Conservation (phyloP, 2,888 invertebrate species). For the Hydroisotoma schaefferi region DNA sequence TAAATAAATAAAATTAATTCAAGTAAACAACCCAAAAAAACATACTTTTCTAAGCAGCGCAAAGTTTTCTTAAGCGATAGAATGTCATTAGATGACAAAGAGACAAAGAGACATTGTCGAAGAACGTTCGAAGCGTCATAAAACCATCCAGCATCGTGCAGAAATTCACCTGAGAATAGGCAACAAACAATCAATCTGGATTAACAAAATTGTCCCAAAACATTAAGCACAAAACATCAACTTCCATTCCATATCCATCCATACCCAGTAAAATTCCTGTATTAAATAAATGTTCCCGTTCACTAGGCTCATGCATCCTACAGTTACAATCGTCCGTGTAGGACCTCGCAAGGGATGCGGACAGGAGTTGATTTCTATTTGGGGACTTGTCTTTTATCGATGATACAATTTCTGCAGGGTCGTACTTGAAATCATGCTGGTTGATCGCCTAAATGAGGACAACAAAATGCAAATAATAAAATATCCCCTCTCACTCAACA, state of each 20-base stretch:
- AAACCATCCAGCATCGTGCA: conserved; percentile 86
- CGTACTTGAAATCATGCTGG: background rate
- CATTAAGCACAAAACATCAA: no score
- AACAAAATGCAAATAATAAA: no score
- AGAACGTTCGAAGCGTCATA: conserved; percentile 71
- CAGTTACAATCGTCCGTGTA: background rate
- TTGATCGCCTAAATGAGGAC: background rate
- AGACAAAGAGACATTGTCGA: conserved; percentile 64
- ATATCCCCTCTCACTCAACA: no score
- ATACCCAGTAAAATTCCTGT: no score
- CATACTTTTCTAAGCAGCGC: conserved; percentile 81
- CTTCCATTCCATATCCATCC: no score
- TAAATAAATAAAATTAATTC: conserved; percentile 19
- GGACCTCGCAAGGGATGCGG: background rate
- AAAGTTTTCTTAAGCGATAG: conserved; percentile 65
- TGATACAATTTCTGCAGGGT: background rate
- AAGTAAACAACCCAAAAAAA: conserved; percentile 20
- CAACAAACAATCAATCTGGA: no score
- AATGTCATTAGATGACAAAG: conserved; percentile 52
- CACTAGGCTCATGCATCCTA: background rate
- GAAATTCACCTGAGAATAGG: conserved; percentile 58
- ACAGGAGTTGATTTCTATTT: background rate
- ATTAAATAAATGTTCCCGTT: no score
- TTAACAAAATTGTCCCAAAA: no score
- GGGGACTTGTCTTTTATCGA: no score